phyloP scores from a whole-genome alignment of 2,888 invertebrate species.

The Anarsia innoxiella region DNA sequence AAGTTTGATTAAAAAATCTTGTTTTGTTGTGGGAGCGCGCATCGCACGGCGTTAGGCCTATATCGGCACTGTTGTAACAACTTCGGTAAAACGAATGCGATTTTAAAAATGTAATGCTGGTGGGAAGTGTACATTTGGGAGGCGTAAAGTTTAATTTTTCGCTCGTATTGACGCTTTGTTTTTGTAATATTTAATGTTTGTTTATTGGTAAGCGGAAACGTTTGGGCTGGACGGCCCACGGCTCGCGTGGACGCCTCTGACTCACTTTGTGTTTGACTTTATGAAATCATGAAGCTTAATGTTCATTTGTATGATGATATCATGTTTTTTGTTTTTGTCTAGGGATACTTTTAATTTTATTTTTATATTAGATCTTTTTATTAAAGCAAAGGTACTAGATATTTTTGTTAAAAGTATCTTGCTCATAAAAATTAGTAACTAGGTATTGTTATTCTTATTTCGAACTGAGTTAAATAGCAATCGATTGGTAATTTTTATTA shows the following conservation, averaged over 20 bases:
- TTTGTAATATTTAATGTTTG: constrained; percentile 60
- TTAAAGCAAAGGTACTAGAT: no score
- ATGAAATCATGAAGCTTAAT: constrained; percentile 37
- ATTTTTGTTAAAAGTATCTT: no score
- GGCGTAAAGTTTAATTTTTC: constrained; percentile 61
- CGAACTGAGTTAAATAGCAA: no score
- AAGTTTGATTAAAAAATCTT: constrained; percentile 74
- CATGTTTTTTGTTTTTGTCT: no score
- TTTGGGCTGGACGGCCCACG: constrained; percentile 24
- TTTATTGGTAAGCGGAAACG: constrained; percentile 54
- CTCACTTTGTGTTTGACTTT: constrained; percentile 40
- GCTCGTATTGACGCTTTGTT: constrained; percentile 56
- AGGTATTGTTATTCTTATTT: no score
- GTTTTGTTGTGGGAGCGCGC: constrained; percentile 47
- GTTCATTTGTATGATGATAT: constrained; percentile 23
- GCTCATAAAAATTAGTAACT: no score
- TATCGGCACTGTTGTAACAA: constrained; percentile 35
- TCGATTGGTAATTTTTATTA: no score
- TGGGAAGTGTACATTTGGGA: constrained; percentile 56
- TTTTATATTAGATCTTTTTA: no score
- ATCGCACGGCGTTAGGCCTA: constrained; percentile 60
- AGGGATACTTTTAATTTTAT: neutral
- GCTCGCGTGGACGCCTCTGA: constrained; percentile 26
- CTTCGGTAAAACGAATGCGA: constrained; percentile 47
- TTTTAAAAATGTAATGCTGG: constrained; percentile 70